phyloP scores from a whole-genome alignment of 2,113 vertebrate genomes.

The Thamnaconus septentrionalis region DNA sequence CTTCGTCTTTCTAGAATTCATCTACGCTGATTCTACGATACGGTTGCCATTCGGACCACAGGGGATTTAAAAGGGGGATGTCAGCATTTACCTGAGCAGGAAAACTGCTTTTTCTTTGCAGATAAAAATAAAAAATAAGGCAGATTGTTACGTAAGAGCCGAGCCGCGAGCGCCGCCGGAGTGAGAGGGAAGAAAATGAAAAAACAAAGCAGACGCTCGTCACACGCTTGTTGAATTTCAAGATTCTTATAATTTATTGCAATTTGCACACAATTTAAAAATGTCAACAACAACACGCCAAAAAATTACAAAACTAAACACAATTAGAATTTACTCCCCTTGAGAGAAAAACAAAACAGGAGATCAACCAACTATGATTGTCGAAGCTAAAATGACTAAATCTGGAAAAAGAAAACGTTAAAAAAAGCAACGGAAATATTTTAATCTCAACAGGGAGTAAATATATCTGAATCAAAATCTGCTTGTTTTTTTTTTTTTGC shows the following conservation, averaged over 20 bases:
- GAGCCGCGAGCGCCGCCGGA: no score
- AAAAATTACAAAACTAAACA: slow-evolving; percentile 99
- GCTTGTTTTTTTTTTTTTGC: slow-evolving; percentile 67
- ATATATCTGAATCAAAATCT: slow-evolving; percentile 91
- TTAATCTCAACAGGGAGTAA: slow-evolving; percentile 81
- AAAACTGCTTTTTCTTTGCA: no score
- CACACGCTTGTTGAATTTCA: slow-evolving; percentile 56
- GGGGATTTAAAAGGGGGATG: no score
- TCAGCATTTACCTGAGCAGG: no score
- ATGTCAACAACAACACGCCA: slow-evolving; percentile 99
- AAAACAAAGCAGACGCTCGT: slow-evolving; percentile 1
- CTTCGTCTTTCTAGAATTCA: no score
- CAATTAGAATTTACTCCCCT: slow-evolving; percentile 99
- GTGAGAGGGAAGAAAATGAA: not conserved
- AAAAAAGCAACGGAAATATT: slow-evolving; percentile 73
- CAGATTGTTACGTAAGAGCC: no score
- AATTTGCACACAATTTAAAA: slow-evolving; percentile 99
- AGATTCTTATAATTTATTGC: slow-evolving; percentile 99
- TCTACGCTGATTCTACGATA: no score
- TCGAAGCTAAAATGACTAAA: slow-evolving; percentile 99
- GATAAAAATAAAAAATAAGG: no score
- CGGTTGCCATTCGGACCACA: no score
- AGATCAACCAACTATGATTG: slow-evolving; percentile 99
- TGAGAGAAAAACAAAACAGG: slow-evolving; percentile 82
- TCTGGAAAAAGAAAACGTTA: slow-evolving; percentile 88